These are phyloP conservation scores for Acanthaster planci DNA, from an alignment of 35 echinoderm and acorn worm genomes.

Conservation along the genomic window DNA sequence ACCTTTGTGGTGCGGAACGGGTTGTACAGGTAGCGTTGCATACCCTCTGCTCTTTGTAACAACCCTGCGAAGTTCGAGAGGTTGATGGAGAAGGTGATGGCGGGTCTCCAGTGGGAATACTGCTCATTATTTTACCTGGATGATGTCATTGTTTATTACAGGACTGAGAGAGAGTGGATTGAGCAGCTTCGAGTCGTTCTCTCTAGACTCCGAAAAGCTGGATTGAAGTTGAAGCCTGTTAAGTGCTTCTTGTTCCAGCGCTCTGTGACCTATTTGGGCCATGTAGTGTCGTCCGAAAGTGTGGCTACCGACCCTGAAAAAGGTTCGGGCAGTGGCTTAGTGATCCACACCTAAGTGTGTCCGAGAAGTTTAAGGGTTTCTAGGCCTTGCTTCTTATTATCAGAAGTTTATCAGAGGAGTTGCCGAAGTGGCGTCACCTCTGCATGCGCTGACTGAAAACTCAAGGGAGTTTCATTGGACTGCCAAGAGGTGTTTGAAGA, in stretches of 20 bases:
- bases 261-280: slow-evolving; percentile 54
- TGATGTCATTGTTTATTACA: slow-evolving; percentile 38
- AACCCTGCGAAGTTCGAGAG: slow-evolving; percentile 32
- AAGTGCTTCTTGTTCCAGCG: slow-evolving; percentile 60
- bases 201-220: slow-evolving; percentile 25
- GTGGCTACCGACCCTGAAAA: slow-evolving; percentile 50
- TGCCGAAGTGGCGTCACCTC: slow-evolving; percentile 39
- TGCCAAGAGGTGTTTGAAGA: slow-evolving; percentile 23
- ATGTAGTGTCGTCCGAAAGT: slow-evolving; percentile 45
- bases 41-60: slow-evolving; percentile 54
- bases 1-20: slow-evolving; percentile 39
- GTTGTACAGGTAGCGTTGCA: slow-evolving; percentile 45
- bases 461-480: not conserved
- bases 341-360: slow-evolving; percentile 53
- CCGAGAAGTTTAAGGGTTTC: slow-evolving; percentile 52
- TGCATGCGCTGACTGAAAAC: slow-evolving; percentile 40
- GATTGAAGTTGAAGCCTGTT: slow-evolving; percentile 53
- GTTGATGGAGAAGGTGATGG: slow-evolving; percentile 29
- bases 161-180: not conserved
- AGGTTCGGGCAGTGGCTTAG: slow-evolving; percentile 27
- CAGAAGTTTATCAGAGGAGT: slow-evolving; percentile 38
- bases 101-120: slow-evolving; percentile 29
- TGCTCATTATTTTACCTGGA: slow-evolving; percentile 31
- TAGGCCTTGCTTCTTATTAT: slow-evolving; percentile 61
- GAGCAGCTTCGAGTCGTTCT: not conserved